phyloP scores from a whole-genome alignment of 2,113 vertebrate genomes.

The Rhynchopsitta pachyrhyncha region DNA sequence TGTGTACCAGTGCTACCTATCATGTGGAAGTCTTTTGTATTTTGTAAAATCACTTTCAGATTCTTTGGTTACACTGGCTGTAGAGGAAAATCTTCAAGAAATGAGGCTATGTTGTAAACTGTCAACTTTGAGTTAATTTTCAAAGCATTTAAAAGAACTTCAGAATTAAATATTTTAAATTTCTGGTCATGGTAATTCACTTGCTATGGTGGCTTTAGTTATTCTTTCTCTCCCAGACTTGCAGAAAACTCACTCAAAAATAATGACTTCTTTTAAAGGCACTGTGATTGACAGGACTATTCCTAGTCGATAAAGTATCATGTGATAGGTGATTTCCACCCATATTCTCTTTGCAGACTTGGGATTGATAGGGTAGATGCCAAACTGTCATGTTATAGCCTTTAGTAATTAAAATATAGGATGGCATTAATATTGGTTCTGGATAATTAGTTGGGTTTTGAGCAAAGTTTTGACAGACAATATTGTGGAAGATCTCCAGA shows the following conservation, averaged over 20 bases:
- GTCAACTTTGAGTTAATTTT: not conserved
- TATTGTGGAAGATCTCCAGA: not conserved
- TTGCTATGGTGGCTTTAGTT: not conserved
- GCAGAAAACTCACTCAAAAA: constrained; percentile 1
- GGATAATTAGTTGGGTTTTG: constrained; percentile 17
- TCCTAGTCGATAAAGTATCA: not conserved
- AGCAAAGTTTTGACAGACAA: constrained; percentile 22
- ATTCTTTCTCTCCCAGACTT: not conserved
- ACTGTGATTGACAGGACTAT: constrained; percentile 10
- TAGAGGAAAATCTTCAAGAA: not conserved
- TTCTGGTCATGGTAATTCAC: not conserved
- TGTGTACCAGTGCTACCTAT: not conserved
- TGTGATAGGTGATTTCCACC: not conserved
- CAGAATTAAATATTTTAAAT: not conserved
- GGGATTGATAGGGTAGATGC: constrained; percentile 8
- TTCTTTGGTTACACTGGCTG: not conserved
- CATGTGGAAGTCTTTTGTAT: not conserved
- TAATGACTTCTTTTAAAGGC: constrained; percentile 28
- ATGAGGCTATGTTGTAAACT: not conserved
- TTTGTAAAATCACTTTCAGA: not conserved
- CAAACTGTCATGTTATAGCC: constrained; percentile 15
- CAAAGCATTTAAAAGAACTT: not conserved
- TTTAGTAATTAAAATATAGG: constrained; percentile 35
- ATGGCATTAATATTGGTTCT: constrained; percentile 10
- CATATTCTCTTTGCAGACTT: not conserved